A percentile compares a stretch with the other conserved stretches of the same genome.
These are phyloP conservation scores for Terrapene triunguis DNA, from an alignment of 2,113 vertebrate species.

Conservation along the genomic window DNA sequence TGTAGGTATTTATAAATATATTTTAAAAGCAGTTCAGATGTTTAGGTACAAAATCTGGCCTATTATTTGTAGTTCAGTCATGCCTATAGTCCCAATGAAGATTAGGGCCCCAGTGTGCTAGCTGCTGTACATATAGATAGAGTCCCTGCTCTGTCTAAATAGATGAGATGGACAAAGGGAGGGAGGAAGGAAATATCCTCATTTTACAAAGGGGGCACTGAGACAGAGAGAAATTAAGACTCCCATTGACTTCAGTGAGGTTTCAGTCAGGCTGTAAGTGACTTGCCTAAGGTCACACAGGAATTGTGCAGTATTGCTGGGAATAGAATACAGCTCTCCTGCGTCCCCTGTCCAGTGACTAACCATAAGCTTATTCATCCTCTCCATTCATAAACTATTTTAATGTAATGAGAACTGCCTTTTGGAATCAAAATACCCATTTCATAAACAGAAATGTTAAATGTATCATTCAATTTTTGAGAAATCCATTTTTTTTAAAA, in stretches of 20 bases:
- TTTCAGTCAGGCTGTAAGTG: background rate
- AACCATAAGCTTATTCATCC: background rate
- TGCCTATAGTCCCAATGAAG: background rate
- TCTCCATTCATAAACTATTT: background rate
- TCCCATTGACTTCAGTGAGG: background rate
- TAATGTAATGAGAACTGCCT: background rate
- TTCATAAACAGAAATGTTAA: background rate
- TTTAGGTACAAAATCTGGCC: background rate
- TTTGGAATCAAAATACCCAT: background rate
- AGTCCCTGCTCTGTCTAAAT: background rate
- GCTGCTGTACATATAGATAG: background rate
- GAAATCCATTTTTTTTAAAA: background rate
- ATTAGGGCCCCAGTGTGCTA: background rate
- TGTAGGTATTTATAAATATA: background rate
- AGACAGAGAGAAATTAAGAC: background rate
- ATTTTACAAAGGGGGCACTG: background rate
- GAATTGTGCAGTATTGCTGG: background rate
- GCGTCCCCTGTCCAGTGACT: background rate
- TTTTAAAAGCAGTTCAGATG: background rate
- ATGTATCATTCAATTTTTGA: background rate
- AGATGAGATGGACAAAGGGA: background rate
- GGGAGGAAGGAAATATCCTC: background rate
- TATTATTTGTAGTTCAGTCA: background rate
- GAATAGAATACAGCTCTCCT: background rate
- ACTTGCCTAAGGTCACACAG: fast-evolving